phyloP scores from a whole-genome alignment of 2,113 vertebrate species.

The Sialia sialis region DNA sequence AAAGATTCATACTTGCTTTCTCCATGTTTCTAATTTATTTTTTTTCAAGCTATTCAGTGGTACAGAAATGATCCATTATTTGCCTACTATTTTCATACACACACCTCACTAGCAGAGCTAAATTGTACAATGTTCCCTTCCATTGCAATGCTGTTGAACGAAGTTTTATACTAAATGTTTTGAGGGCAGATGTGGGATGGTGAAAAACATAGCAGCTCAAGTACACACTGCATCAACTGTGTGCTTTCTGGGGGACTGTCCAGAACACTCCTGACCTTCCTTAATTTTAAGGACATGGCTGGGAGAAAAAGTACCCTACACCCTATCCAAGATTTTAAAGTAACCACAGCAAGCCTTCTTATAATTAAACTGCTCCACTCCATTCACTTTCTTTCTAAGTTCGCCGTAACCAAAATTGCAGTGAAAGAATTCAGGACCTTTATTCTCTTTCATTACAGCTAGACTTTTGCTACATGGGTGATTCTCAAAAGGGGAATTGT shows the following conservation, averaged over 20 bases:
- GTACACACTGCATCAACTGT: not conserved
- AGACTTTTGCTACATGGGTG: not conserved
- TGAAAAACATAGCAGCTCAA: not conserved
- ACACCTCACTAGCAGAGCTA: not conserved
- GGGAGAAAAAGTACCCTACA: not conserved
- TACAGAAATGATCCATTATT: not conserved
- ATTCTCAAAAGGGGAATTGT: not conserved
- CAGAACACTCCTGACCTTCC: not conserved
- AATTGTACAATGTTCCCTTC: not conserved
- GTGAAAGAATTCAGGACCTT: not conserved
- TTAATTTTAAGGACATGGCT: not conserved
- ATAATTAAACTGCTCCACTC: constrained; percentile 27
- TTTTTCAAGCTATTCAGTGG: not conserved
- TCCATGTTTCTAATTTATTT: not conserved
- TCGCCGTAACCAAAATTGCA: constrained; percentile 30
- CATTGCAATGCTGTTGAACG: not conserved
- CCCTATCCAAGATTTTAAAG: not conserved
- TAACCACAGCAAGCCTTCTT: not conserved
- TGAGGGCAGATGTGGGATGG: not conserved
- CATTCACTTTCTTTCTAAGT: constrained; percentile 27
- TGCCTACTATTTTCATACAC: not conserved
- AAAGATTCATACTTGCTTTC: not conserved
- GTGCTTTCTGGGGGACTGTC: not conserved
- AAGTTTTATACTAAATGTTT: not conserved
- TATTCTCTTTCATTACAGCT: constrained; percentile 28